phyloP scores from a whole-genome alignment of 2,113 vertebrate genomes.

The Archilochus colubris region DNA sequence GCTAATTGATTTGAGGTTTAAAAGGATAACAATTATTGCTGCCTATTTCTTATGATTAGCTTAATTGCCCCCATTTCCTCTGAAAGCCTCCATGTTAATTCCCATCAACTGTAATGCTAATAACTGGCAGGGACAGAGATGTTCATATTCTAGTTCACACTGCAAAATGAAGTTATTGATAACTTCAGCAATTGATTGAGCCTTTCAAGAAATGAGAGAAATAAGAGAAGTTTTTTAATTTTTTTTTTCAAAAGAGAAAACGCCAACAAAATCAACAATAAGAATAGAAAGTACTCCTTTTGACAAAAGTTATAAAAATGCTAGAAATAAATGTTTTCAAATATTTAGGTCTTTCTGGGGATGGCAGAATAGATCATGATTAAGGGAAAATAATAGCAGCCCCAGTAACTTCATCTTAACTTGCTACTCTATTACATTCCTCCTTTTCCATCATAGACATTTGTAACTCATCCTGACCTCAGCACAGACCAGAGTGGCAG shows the following conservation, averaged over 20 bases:
- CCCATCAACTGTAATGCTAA: slow-evolving; percentile 9
- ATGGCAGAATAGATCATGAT: not conserved
- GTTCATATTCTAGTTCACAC: not conserved
- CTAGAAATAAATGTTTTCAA: slow-evolving; percentile 14
- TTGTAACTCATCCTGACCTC: slow-evolving; percentile 61
- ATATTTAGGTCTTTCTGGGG: not conserved
- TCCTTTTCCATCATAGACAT: not conserved
- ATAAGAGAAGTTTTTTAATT: not conserved
- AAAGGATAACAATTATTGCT: slow-evolving; percentile 46
- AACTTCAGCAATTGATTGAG: not conserved
- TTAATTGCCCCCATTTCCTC: slow-evolving; percentile 62
- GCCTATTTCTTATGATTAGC: slow-evolving; percentile 46
- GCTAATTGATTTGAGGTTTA: slow-evolving; percentile 34
- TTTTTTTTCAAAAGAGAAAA: not conserved
- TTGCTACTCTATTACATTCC: not conserved
- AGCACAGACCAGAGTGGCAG: not conserved
- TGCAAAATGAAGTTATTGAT: not conserved
- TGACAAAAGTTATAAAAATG: not conserved
- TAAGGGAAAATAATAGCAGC: not conserved
- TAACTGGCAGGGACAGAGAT: not conserved
- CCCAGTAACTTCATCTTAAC: not conserved
- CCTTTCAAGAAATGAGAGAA: not conserved
- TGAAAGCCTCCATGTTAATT: slow-evolving; percentile 46
- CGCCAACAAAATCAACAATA: not conserved
- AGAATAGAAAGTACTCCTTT: not conserved